Percentiles rank a stretch among this genome's conserved stretches.
Conservation (phyloP, 64 coral and sea anemone species). For the Cladopsammia gracilis region DNA sequence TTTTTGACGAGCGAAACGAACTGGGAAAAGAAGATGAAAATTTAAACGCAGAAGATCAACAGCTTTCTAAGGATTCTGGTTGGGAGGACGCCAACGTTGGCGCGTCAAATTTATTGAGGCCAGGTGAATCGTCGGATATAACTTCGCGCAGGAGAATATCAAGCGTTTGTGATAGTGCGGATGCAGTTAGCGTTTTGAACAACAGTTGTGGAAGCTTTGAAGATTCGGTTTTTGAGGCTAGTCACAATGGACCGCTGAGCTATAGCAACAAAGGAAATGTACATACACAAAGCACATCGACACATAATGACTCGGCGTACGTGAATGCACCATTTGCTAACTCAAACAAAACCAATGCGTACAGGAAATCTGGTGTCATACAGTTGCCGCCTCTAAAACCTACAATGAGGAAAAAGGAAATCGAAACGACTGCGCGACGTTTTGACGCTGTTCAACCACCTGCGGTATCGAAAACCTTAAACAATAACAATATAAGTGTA, state of each 20-base stretch:
- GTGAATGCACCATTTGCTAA: neutral
- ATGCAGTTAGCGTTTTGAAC: neutral
- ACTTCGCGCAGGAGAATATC: neutral
- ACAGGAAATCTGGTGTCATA: neutral
- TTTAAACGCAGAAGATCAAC: neutral
- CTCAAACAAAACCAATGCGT: neutral
- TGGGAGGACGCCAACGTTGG: neutral
- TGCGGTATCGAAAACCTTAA: neutral
- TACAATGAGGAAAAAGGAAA: neutral
- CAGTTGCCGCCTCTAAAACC: constrained; percentile 5
- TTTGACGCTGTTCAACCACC: neutral
- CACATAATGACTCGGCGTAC: neutral
- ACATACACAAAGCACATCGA: neutral
- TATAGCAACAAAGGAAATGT: neutral
- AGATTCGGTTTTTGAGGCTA: neutral
- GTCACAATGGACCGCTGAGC: neutral
- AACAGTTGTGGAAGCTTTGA: constrained; percentile 18
- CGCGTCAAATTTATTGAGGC: neutral
- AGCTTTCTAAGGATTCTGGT: constrained; percentile 19
- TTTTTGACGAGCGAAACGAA: neutral
- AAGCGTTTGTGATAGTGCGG: neutral
- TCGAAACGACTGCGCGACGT: neutral
- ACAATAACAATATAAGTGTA: neutral
- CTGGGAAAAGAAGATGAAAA: neutral
- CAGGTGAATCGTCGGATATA: neutral